A percentile compares a stretch with the other conserved stretches of the same genome.
These are phyloP conservation scores for Thripadectes ignobilis DNA, from an alignment of 2,797 vertebrate species.

Conservation along the genomic window DNA sequence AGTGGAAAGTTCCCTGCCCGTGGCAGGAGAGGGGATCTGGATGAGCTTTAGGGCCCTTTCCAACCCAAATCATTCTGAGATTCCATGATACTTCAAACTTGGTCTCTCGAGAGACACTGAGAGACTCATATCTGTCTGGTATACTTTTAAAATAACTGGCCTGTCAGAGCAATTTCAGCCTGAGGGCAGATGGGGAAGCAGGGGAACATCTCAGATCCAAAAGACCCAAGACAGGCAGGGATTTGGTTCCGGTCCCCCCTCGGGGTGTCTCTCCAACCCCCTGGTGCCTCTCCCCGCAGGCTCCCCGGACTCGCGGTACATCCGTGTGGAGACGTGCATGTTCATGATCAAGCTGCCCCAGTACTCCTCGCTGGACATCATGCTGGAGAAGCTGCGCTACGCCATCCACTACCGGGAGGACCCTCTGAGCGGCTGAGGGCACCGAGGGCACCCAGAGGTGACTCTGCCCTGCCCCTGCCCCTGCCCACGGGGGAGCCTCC, in stretches of 20 bases:
- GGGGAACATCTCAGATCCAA: fast-evolving
- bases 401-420: slow-evolving; percentile 99
- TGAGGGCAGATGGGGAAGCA: fast-evolving
- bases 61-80: background rate
- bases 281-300: slow-evolving; percentile 71
- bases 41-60: background rate
- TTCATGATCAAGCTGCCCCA: slow-evolving; percentile 99
- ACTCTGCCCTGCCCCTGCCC: background rate
- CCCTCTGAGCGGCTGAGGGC: slow-evolving; percentile 91
- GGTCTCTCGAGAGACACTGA: background rate
- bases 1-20: background rate
- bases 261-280: too few species aligned
- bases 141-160: fast-evolving
- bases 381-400: slow-evolving; percentile 96
- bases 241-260: fast-evolving
- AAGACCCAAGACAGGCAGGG: fast-evolving
- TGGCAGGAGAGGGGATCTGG: background rate
- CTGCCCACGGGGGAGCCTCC: background rate
- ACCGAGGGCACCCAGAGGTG: background rate
- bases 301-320: slow-evolving; percentile 91
- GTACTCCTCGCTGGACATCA: slow-evolving; percentile 93
- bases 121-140: fast-evolving
- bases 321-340: slow-evolving; percentile 98
- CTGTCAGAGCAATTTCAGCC: fast-evolving
- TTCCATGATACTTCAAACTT: background rate